Evolutionary conservation across 1,140 invertebrate genomes (phyloP), one percentile per base, ranked within the genome.

Genomic region (Nephila pilipes): DNA sequence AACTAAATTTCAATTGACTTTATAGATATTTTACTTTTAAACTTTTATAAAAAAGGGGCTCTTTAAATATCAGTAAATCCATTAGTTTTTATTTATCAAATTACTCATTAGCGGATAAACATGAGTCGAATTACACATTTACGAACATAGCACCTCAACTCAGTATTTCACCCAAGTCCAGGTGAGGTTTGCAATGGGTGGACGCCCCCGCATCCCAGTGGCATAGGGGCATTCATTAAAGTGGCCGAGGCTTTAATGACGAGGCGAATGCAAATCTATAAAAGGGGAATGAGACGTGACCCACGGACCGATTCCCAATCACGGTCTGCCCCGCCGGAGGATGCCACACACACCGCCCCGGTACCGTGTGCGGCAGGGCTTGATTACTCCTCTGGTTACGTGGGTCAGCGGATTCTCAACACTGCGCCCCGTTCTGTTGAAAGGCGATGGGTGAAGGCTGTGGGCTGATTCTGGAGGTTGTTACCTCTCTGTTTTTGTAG

Each of bases 221-320:
- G 69, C 29, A 32, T 18, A 32, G 29, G 58, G 69, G 54, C 80
- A 46, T 83, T 83, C 80, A 83, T 83, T 83, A 83, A 83, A 83
- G 80, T 55, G 80, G 80, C 38, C 80, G 25, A 83, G 80, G 80
- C 80, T 54, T 83, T 83, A 83, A 83, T 83, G 80, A 83, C 54
- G 80, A 83, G 80, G 80, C 38, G 80, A 83, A 83, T 83, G 80
- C 80, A 83, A 83, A 83, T 83, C 80, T 83, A 83, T 83, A 83
- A 83, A 83, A 83, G 80, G 80, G 80, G 80, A 54, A 83, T 83
- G 80, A 83, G 80, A 83, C 80, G 80, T 83, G 80, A 83, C 80
- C 80, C 80, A 83, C 80, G 80, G 80, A 83, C 80, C 80, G 38
- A 83, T 83, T 83, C 80, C 80, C 80, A 83, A 83, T 83, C 80